Conservation (phyloP, 2,888 invertebrate genomes). For the Xestia ashworthii region DNA sequence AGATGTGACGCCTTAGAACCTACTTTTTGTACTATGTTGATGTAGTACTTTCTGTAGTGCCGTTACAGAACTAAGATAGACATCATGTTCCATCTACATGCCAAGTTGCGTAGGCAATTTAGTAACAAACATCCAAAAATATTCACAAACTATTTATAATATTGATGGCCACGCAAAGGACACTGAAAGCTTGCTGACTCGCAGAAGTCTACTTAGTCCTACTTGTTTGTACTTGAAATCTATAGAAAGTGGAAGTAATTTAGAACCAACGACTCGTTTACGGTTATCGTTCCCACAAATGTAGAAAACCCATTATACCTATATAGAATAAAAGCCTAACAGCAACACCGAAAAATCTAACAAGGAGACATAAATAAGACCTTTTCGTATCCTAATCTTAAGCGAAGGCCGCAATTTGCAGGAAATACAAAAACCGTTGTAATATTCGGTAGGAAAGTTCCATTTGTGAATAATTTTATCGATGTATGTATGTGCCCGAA, state of each 20-base stretch:
- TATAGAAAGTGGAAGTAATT: background rate
- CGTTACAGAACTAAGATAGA: background rate
- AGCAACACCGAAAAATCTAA: conserved; percentile 39
- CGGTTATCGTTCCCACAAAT: conserved; percentile 27
- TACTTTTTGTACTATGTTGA: too few species aligned
- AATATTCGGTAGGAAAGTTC: conserved; percentile 39
- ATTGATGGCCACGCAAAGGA: background rate
- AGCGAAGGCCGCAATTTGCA: conserved; percentile 52
- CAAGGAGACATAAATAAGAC: conserved; percentile 48
- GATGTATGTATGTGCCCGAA: conserved; percentile 50
- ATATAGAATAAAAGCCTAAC: conserved; percentile 25
- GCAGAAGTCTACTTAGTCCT: background rate
- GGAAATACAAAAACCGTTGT: conserved; percentile 47
- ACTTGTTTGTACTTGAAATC: background rate
- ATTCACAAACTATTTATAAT: background rate
- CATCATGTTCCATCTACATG: background rate
- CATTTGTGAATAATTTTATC: conserved; percentile 63
- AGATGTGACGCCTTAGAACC: too few species aligned
- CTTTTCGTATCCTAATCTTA: conserved; percentile 49
- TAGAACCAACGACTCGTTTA: conserved; percentile 7
- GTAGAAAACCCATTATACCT: conserved; percentile 46
- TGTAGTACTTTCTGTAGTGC: too few species aligned
- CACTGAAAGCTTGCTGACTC: too few species aligned
- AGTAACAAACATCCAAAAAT: background rate
- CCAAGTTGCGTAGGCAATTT: background rate